Conservation (phyloP, 2,113 vertebrate species). For the Perca flavescens region DNA sequence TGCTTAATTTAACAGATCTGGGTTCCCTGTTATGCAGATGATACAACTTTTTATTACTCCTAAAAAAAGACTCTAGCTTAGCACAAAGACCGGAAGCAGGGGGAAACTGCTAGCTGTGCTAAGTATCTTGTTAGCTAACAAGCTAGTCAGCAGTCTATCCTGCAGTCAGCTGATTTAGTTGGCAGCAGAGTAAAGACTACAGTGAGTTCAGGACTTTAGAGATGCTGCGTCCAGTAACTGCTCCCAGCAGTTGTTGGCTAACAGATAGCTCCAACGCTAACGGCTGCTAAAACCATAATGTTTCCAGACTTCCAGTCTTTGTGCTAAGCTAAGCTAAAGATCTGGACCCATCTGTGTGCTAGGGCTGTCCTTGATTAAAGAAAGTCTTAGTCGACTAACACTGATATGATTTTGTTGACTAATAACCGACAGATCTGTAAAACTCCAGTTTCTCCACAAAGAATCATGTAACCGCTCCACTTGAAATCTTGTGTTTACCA, state of each 20-base stretch:
- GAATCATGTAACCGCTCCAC: too few relatives aligned
- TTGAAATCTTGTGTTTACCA: too few relatives aligned
- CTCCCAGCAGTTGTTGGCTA: neutral
- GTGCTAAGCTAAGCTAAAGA: slow-evolving; percentile 28
- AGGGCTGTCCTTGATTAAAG: too few relatives aligned
- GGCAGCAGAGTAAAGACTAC: neutral
- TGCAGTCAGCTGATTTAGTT: neutral
- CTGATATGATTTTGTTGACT: too few relatives aligned
- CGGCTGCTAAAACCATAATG: neutral
- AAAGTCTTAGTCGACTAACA: too few relatives aligned
- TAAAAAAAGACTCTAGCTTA: neutral
- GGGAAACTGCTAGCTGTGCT: neutral
- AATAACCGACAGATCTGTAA: too few relatives aligned
- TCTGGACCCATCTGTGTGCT: too few relatives aligned
- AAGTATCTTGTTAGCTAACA: neutral
- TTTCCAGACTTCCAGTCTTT: neutral
- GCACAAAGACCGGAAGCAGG: slow-evolving; percentile 17
- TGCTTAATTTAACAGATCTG: too few relatives aligned
- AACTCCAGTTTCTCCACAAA: too few relatives aligned
- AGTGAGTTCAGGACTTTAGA: slow-evolving; percentile 2
- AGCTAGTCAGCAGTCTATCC: neutral
- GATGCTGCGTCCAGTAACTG: neutral
- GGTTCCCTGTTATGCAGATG: too few relatives aligned
- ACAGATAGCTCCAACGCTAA: slow-evolving; percentile 16
- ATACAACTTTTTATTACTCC: too few relatives aligned